Base-by-base conservation (phyloP, 1,140 invertebrate species). In the Centruroides sculpturatus region DNA sequence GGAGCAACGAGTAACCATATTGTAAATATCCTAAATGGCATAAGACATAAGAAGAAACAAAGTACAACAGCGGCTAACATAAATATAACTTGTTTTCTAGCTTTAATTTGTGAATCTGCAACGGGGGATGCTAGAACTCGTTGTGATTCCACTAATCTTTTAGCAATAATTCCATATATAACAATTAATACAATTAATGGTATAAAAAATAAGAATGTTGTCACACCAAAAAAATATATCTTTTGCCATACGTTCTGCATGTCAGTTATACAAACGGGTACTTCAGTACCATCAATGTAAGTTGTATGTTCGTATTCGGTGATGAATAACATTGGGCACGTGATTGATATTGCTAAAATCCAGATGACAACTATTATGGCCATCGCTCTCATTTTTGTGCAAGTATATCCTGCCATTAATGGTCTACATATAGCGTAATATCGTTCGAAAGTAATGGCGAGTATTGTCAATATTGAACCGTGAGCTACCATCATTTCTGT, bases 381-480 rank as follows among this genome's bases (percentile, higher is more conserved):
- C 5, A 86, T 82, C 0, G 89, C 88, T 61, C 88, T 78, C 2
- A 86, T 81, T 74, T 89, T 90, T 5, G 88, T 92, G 71, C 89
- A 92, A 13, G 90, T 87, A 73, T 90, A 90, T 66, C 87, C 85
- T 0, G 88, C 89, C 67, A 86, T 82, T 51, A 95, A 74, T 0
- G 91, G 92, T 69, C 91, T 83, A 73, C 89, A 94, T 69, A 94
- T 93, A 36, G 90, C 91, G 74, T 92, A 92, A 74, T 94, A 95
- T 7, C 91, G 79, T 50, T 57, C 55, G 47, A 62, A 60, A 47
- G 51, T 75, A 60, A 79, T 78, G 53, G 92, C 91, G 67, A 97
- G 75, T 64, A 97, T 95, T 11, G 92, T 96, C 41, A 95, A 76
- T 3, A 94, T 89, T 4, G 90, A 94, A 12, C 89, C 89, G 72